Conservation (phyloP, 2,797 vertebrate species). For the Acipenser ruthenus region DNA sequence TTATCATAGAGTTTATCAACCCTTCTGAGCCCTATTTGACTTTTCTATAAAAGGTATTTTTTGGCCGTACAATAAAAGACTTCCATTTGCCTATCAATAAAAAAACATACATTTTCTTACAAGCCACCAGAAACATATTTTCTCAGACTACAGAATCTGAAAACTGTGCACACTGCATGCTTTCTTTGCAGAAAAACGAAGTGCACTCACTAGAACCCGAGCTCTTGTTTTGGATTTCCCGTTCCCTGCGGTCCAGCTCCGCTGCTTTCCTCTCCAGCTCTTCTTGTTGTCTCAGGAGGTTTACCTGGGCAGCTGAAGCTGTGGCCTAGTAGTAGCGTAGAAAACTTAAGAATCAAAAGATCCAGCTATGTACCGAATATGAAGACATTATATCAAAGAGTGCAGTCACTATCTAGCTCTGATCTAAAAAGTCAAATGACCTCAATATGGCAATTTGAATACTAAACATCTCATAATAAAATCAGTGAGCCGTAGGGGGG, state of each 20-base stretch:
- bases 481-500: too few relatives aligned
- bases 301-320: conserved; percentile 76
- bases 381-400: too few relatives aligned
- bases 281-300: conserved; percentile 86
- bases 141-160: not conserved
- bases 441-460: too few relatives aligned
- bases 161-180: not conserved
- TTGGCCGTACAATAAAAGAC: too few relatives aligned
- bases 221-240: conserved; percentile 67
- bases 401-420: too few relatives aligned
- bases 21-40: too few relatives aligned
- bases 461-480: too few relatives aligned
- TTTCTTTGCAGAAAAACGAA: not conserved
- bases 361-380: too few relatives aligned
- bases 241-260: conserved; percentile 86
- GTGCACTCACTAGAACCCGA: conserved; percentile 37
- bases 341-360: not conserved
- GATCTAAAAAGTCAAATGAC: too few relatives aligned
- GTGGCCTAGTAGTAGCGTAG: conserved; percentile 49
- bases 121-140: too few relatives aligned
- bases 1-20: too few relatives aligned
- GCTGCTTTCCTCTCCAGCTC: conserved; percentile 91
- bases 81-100: not conserved
- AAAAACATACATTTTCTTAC: not conserved
- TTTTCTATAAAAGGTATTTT: too few relatives aligned